phyloP scores from a whole-genome alignment of 37 sponge, comb jelly and placozoan species.

The Cliona cf. orientalis region DNA sequence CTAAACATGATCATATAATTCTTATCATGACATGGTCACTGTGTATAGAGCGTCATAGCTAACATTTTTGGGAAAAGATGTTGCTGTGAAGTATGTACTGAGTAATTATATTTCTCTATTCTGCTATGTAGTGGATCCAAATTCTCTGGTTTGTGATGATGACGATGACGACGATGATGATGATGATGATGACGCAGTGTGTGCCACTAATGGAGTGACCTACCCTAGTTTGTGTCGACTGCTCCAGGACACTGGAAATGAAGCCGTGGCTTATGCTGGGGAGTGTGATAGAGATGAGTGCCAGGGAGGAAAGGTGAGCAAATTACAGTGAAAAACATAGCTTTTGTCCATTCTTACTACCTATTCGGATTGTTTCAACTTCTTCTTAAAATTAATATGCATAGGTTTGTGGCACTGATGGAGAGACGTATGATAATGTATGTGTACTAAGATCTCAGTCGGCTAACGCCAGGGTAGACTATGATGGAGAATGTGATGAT shows the following conservation, averaged over 20 bases:
- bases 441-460: conserved; percentile 44
- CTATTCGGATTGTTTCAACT: not conserved
- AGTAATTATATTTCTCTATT: too few relatives aligned
- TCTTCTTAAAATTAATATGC: not conserved
- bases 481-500: conserved; percentile 22
- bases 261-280: conserved; percentile 32
- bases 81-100: too few relatives aligned
- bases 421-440: conserved; percentile 52
- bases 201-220: conserved; percentile 48
- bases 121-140: too few relatives aligned
- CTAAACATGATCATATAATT: too few relatives aligned
- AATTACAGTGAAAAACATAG: not conserved
- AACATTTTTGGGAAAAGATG: too few relatives aligned
- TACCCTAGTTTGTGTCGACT: conserved; percentile 42
- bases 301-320: conserved; percentile 33
- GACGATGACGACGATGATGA: not conserved
- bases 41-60: too few relatives aligned
- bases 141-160: too few relatives aligned
- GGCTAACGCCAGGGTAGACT: conserved; percentile 41
- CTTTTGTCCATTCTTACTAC: too few relatives aligned
- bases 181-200: conserved; percentile 10
- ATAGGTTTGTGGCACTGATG: conserved; percentile 65
- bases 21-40: too few relatives aligned
- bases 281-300: conserved; percentile 30
- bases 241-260: conserved; percentile 31